Percentiles rank a stretch among this genome's conserved stretches.
Evolutionary conservation across 1,140 invertebrate species (phyloP).

Genomic region (Rhizoglyphus robini): DNA sequence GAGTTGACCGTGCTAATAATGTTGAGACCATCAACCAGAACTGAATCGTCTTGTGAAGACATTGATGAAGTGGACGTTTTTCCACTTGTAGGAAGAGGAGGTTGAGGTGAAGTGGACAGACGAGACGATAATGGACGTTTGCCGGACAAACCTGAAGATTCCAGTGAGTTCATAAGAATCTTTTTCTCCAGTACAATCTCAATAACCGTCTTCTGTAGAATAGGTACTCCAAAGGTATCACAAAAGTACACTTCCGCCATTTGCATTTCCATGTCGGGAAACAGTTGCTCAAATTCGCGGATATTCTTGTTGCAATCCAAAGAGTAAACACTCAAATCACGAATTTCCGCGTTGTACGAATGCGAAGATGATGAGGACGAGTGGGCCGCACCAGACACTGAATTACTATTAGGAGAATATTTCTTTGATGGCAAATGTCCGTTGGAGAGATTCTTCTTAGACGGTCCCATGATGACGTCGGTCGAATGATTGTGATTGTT

Average conservation of each 20-base stretch:
- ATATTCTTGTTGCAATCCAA: slow-evolving; percentile 40
- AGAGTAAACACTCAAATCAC: slow-evolving; percentile 76
- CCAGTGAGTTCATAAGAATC: background rate
- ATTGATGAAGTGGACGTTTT: background rate
- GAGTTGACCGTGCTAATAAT: slow-evolving; percentile 1
- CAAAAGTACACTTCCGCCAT: slow-evolving; percentile 53
- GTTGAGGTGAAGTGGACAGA: background rate
- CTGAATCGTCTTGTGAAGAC: background rate
- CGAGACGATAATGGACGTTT: background rate
- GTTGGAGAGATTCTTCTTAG: background rate
- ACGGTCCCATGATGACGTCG: background rate
- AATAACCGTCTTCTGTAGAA: slow-evolving; percentile 66
- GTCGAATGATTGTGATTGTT: slow-evolving; percentile 17
- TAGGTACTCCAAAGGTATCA: slow-evolving; percentile 46
- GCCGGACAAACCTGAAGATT: background rate
- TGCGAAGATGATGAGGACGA: slow-evolving; percentile 1
- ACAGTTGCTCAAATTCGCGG: slow-evolving; percentile 30
- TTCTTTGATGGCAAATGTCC: background rate
- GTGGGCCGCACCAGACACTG: slow-evolving; percentile 20
- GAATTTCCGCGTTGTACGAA: slow-evolving; percentile 41
- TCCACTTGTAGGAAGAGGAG: background rate
- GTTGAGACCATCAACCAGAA: background rate
- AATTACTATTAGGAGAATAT: slow-evolving; percentile 16
- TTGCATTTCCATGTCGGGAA: slow-evolving; percentile 24
- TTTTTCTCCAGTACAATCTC: slow-evolving; percentile 33